phyloP scores from a whole-genome alignment of 2,113 vertebrate genomes.

The rat (Rattus norvegicus) region GRCr8 NC_086022.1:55875501-55876000 shows the following conservation, averaged over 20 bases:
- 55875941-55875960: neutral
- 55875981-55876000: neutral
- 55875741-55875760: neutral
- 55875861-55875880: neutral
- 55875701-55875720: neutral
- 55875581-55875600: neutral
- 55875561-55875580: neutral
- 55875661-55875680: neutral
- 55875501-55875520: neutral
- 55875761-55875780: neutral
- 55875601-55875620: neutral
- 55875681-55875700: neutral
- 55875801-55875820: neutral
- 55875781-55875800: neutral
- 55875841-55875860: neutral
- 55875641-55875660: neutral
- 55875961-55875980: neutral
- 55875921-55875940: neutral
- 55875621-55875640: neutral
- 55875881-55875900: neutral
- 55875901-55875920: neutral
- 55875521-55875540: neutral
- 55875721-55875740: neutral
- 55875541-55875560: neutral
- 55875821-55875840: neutral